Base-by-base conservation (phyloP, 2,888 invertebrate genomes). In the Acleris laterana region DNA sequence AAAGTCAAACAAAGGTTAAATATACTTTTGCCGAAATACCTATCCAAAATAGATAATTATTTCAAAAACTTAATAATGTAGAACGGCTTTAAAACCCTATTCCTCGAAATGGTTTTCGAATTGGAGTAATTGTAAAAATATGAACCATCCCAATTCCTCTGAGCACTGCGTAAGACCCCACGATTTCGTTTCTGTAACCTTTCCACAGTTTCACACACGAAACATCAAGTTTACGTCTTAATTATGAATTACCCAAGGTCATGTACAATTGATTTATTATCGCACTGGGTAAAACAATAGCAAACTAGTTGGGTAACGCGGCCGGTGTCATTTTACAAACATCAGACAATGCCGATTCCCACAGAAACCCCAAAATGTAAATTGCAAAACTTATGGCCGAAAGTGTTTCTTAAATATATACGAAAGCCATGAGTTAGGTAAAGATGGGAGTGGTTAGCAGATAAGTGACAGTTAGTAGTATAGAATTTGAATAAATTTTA, bases 321-420 rank as follows among this genome's bases (percentile, higher is more conserved):
- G 74, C 71, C 60, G 76, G 77, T 85, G 84, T 85, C 87, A 83
- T 85, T 86, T 86, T 85, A 84, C 81, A 83, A 82, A 84, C 68
- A 74, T 75, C 76, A 82, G 79, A 86, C 85, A 86, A 85, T 82
- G 74, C 62, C 60, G 70, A 73, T 84, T 88, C 87, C 78, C 89
- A 88, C 87, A 82, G 74, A 74, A 68, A 69, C 72, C 76, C 72
- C 78, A 79, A 84, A 65, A 68, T 62, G 51, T 48, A n/a, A 56
- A 63, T 68, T 68, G 56, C 68, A 50, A 68, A 63, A 68, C 60
- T 44, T 63, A 53, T 17, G 51, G 16, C 38, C 66, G 32, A 66
- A 60, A 64, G 48, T 50, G 50, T 38, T 53, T 56, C 65, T 25
- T 49, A 61, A 28, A 19, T 28, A 52, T 48, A 56, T 44, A 46